Evolutionary conservation across 2,797 vertebrate genomes (phyloP).

Genomic region (Pipistrellus kuhlii): DNA sequence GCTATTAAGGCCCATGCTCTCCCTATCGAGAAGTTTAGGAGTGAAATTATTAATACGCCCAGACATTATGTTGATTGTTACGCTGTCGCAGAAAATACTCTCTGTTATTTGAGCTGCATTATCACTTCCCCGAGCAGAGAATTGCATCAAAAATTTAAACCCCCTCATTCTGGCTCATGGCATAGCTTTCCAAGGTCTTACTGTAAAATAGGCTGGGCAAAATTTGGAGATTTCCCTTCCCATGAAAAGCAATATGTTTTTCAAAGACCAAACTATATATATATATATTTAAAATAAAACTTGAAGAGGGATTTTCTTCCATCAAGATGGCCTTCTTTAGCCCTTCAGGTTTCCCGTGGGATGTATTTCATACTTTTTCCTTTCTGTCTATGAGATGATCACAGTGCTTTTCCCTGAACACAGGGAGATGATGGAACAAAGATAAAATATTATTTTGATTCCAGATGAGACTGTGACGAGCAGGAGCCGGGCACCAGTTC

Average conservation of each 20-base stretch:
- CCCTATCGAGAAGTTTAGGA: conserved; percentile 82
- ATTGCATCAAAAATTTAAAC: conserved; percentile 78
- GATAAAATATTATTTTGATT: conserved; percentile 66
- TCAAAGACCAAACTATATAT: conserved; percentile 41
- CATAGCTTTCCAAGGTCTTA: conserved; percentile 73
- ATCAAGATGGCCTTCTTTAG: conserved; percentile 36
- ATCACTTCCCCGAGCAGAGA: conserved; percentile 77
- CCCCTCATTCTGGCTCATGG: conserved; percentile 66
- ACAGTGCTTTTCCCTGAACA: not conserved
- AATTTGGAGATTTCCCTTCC: conserved; percentile 64
- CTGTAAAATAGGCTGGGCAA: conserved; percentile 60
- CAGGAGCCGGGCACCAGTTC: conserved; percentile 54
- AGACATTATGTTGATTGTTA: conserved; percentile 78
- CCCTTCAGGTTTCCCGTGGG: not conserved
- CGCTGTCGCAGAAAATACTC: conserved; percentile 67
- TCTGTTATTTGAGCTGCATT: conserved; percentile 77
- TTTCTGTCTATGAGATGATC: conserved; percentile 29
- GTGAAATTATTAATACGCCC: conserved; percentile 81
- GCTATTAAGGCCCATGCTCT: conserved; percentile 82
- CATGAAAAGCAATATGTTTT: conserved; percentile 69
- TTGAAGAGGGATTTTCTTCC: not conserved
- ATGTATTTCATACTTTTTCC: not conserved
- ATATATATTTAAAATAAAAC: conserved; percentile 26
- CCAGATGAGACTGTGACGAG: conserved; percentile 46
- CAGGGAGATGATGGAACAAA: conserved; percentile 63